Evolutionary conservation across 64 coral and sea anemone genomes (phyloP), one percentile per base, ranked within the genome.

Genomic region (Actinia tenebrosa): DNA sequence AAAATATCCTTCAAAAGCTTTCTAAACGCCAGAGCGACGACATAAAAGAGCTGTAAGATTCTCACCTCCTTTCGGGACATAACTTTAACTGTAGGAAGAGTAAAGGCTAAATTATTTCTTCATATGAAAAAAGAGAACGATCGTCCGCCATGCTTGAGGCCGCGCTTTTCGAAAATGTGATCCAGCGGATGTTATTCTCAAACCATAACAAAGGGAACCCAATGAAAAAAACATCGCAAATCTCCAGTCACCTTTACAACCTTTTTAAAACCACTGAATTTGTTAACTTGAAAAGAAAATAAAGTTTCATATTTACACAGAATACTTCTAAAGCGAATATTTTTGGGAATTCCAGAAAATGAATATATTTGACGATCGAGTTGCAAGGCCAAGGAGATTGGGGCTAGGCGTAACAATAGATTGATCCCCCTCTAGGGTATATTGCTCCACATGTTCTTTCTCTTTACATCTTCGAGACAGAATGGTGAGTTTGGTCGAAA

Each of bases 401-500:
- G 22, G 79, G 22, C 79, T 50, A 81, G 50, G 20, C 53, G 9
- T 16, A 81, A 3, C 44, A 45, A 50, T 53, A 10, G 45, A 81
- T 81, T 50, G 79, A 81, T 16, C 79, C 79, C 79, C 79, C 79
- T 81, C 79, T 81, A 81, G 46, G 79, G 46, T 50, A 45, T 44
- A 81, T 81, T 81, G 69, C 79, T 53, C 79, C 79, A 81, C 79
- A 81, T 81, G 79, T 81, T 81, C 79, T 81, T 53, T 81, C 79
- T 81, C 79, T 81, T 81, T 53, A 37, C 79, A 50, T 81, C 79
- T 81, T 81, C 79, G 45, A 81, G 50, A 81, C 79, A 81, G 79
- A 81, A 81, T 81, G 79, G 79, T 81, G 45, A 81, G 79, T 81
- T 45, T 50, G 4, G 19, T 20, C 9, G 44, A 45, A 22, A 53